A percentile compares a stretch with the other conserved stretches of the same genome.
Evolutionary conservation across 2,888 invertebrate genomes (phyloP).

Genomic region (Tortricodes alternella): DNA sequence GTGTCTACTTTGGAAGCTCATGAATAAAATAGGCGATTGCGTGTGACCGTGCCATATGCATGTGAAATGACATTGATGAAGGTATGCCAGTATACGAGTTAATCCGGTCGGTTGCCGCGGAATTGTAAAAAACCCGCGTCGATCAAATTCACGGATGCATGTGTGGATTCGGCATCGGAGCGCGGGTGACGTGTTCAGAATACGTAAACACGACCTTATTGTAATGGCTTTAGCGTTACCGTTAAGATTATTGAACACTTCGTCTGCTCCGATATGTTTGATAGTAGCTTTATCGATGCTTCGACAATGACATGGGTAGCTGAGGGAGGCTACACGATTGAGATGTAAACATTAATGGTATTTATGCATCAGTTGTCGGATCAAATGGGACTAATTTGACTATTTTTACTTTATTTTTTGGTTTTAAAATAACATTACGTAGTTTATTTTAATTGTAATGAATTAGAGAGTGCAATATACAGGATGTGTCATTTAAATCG

Average conservation of each 20-base stretch:
- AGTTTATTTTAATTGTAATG: too few species aligned
- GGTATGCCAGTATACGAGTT: slow-evolving; percentile 40
- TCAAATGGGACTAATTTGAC: too few species aligned
- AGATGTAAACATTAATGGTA: too few species aligned
- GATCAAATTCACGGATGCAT: slow-evolving; percentile 36
- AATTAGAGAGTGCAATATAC: too few species aligned
- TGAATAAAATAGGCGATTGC: slow-evolving; percentile 37
- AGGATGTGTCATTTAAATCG: too few species aligned
- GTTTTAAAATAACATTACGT: too few species aligned
- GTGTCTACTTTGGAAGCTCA: slow-evolving; percentile 31
- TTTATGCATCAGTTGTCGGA: too few species aligned
- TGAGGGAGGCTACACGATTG: too few species aligned
- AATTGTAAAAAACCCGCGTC: slow-evolving; percentile 41
- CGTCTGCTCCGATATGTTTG: not conserved
- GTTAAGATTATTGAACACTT: not conserved
- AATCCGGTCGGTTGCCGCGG: slow-evolving; percentile 37
- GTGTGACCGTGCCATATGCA: slow-evolving; percentile 37
- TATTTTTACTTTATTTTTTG: too few species aligned
- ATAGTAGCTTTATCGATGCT: not conserved
- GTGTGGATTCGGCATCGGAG: not conserved
- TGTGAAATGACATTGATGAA: slow-evolving; percentile 38
- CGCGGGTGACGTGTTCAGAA: not conserved
- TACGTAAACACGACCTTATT: not conserved
- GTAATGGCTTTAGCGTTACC: not conserved
- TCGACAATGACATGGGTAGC: not conserved